Base-by-base conservation (phyloP, 2,113 vertebrate species). In the Pycnonotus jocosus region DNA sequence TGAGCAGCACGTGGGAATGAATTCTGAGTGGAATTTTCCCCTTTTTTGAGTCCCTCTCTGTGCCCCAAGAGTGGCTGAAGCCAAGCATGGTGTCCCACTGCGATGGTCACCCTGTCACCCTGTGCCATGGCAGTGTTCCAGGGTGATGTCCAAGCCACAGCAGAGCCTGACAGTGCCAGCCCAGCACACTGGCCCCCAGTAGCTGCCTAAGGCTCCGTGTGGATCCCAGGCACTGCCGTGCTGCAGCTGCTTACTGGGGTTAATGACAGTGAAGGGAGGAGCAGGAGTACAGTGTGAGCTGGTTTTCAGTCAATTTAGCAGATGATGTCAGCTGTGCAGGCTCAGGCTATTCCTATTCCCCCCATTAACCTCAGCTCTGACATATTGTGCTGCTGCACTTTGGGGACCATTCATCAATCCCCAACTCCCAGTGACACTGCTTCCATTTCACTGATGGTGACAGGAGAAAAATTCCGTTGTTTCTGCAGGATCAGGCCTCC, bases 211-310 rank as follows among this genome's bases (percentile, higher is more conserved):
- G 23, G 15, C 54, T 9, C 10, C 0, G 0, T 0, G 24, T 0
- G 20, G 27, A 1, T 1, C 1, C 33, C 1, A 0, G 73, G n/a
- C 31, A 33, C 30, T 3, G 6, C 33, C 0, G 0, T 0, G 20
- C 61, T 27, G 53, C 60, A 27, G 42, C 22, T 35, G 7, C 10
- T 4, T 7, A 1, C 31, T 3, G 28, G 70, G 80, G 62, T 53
- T 57, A 40, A 21, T 18, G 77, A 3, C 9, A 74, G 71, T 1
- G 3, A 9, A 60, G 71, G 0, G 53, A 42, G 86, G 11, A 57
- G 51, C 81, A 30, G 53, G 28, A 78, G 81, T 2, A 8, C 90
- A 33, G 35, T 16, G 70, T 6, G 24, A 18, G 65, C 0, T 40
- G 91, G 27, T 48, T 71, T 19, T 21, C 81, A 76, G 92, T 53